Percentiles rank a stretch among this genome's conserved stretches.
Conservation (phyloP, 1,140 invertebrate genomes). For the Macrobrachium nipponense region DNA sequence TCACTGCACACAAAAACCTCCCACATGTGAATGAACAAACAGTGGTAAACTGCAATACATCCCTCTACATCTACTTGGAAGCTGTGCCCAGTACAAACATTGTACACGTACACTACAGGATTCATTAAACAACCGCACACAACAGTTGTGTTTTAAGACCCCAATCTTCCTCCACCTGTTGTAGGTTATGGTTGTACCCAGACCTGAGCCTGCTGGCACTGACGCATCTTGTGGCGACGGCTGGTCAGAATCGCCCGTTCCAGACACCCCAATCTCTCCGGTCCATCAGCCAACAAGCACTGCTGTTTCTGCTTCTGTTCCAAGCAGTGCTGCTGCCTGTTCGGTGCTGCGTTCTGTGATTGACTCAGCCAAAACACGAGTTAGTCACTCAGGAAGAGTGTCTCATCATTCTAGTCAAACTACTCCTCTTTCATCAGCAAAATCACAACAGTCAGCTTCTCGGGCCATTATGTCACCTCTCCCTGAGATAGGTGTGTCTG, state of each 20-base stretch:
- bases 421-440: not conserved
- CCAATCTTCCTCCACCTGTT: not conserved
- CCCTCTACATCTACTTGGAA: too few species aligned
- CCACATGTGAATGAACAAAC: too few species aligned
- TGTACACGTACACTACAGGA: too few species aligned
- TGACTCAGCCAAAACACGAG: slow-evolving; percentile 14
- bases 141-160: not conserved
- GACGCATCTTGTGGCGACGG: slow-evolving; percentile 9
- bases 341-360: slow-evolving; percentile 11
- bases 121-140: too few species aligned
- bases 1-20: too few species aligned
- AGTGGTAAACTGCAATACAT: too few species aligned
- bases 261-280: slow-evolving; percentile 21
- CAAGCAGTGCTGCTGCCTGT: slow-evolving; percentile 3
- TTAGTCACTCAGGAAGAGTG: not conserved
- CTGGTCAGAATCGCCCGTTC: slow-evolving; percentile 14
- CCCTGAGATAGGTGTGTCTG: not conserved
- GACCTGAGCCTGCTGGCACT: not conserved
- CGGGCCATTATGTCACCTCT: not conserved
- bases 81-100: too few species aligned
- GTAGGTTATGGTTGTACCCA: slow-evolving; percentile 31
- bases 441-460: not conserved
- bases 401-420: slow-evolving; percentile 32
- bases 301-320: not conserved
- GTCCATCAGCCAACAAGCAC: slow-evolving; percentile 22